These are phyloP conservation scores for Dysdera silvatica DNA, from an alignment of 1,140 invertebrate genomes.

Conservation along the genomic window DNA sequence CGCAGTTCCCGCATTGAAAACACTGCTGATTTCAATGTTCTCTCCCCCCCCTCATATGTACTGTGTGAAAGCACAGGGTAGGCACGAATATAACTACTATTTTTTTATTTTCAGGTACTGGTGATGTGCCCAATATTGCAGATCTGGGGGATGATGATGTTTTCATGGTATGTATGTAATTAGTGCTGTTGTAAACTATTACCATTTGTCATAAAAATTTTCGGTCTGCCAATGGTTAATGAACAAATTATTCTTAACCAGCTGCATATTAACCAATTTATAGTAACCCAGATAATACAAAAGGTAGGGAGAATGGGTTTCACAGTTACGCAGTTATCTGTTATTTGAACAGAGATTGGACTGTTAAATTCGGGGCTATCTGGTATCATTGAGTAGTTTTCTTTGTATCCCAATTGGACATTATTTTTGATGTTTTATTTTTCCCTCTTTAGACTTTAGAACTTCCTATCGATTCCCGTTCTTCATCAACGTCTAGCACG, in stretches of 20 bases:
- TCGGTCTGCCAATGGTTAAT: background rate
- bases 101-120: constrained; percentile 37
- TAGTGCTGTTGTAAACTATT: too few species aligned
- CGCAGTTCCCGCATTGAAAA: too few species aligned
- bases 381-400: too few species aligned
- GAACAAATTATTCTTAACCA: background rate
- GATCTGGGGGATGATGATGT: constrained; percentile 72
- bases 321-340: too few species aligned
- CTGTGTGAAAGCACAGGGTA: too few species aligned
- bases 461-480: constrained; percentile 63
- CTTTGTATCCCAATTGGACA: too few species aligned
- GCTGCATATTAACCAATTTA: background rate
- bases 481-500: constrained; percentile 55
- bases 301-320: too few species aligned
- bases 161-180: constrained; percentile 62
- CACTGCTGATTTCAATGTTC: too few species aligned
- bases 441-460: constrained; percentile 59
- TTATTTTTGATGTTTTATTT: background rate
- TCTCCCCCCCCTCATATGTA: too few species aligned
- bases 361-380: too few species aligned
- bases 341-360: too few species aligned
- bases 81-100: background rate
- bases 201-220: background rate
- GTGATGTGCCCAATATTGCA: constrained; percentile 49
- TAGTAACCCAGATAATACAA: background rate